Evolutionary conservation across 2,888 invertebrate genomes (phyloP).

Genomic region (Galerucella nymphaeae): DNA sequence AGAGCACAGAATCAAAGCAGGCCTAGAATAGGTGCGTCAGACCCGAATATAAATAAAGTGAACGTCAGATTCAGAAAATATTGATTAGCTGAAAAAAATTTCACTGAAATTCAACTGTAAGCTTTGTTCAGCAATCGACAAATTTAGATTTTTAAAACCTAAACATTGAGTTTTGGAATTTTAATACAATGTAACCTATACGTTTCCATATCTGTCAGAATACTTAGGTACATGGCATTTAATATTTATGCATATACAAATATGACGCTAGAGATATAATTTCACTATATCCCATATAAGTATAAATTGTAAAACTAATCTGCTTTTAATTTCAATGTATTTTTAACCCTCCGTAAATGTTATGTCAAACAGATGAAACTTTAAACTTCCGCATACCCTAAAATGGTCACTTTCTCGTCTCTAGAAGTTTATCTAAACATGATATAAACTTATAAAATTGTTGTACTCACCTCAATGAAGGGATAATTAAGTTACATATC

Average conservation of each 20-base stretch:
- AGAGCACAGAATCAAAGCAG: slow-evolving; percentile 50
- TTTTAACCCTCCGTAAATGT: slow-evolving; percentile 43
- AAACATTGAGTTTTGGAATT: slow-evolving; percentile 15
- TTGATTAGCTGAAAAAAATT: slow-evolving; percentile 56
- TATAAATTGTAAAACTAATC: slow-evolving; percentile 24
- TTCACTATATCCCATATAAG: slow-evolving; percentile 14
- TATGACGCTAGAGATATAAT: not conserved
- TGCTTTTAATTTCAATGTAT: slow-evolving; percentile 38
- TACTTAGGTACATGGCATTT: slow-evolving; percentile 16
- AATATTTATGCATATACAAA: slow-evolving; percentile 8
- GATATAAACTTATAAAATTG: slow-evolving; percentile 43
- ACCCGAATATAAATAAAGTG: slow-evolving; percentile 60
- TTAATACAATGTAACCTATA: slow-evolving; percentile 9
- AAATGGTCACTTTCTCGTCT: slow-evolving; percentile 34
- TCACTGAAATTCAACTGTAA: slow-evolving; percentile 31
- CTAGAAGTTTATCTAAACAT: slow-evolving; percentile 19
- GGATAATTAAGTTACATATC: slow-evolving; percentile 59
- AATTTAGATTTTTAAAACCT: slow-evolving; percentile 25
- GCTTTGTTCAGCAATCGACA: slow-evolving; percentile 29
- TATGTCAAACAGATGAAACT: slow-evolving; percentile 57
- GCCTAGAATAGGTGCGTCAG: slow-evolving; percentile 52
- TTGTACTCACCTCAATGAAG: slow-evolving; percentile 54
- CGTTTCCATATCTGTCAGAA: slow-evolving; percentile 15
- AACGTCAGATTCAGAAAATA: slow-evolving; percentile 61
- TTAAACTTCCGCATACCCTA: slow-evolving; percentile 47